These are phyloP conservation scores for Ictalurus furcatus DNA, from an alignment of 2,113 vertebrate species.

Conservation along the genomic window DNA sequence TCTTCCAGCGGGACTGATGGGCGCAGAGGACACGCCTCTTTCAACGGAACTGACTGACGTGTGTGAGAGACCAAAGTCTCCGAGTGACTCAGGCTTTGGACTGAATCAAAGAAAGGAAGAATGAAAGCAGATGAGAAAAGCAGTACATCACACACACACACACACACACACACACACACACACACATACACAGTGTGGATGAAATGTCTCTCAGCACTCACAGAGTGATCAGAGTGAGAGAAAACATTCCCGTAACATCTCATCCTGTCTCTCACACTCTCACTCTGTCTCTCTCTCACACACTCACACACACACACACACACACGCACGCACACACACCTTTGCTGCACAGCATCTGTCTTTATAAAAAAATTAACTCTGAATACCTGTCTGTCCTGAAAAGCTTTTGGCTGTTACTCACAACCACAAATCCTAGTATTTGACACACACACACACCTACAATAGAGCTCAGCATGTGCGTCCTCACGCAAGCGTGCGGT, in stretches of 20 bases:
- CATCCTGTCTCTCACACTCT: background rate
- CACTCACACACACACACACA: constrained; percentile 1
- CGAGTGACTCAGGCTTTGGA: constrained; percentile 24
- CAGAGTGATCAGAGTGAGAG: background rate
- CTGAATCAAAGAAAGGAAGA: background rate
- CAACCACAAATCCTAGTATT: background rate
- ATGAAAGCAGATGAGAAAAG: constrained; percentile 12
- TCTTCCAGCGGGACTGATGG: background rate
- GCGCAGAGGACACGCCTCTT: too few species aligned
- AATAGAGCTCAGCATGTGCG: background rate
- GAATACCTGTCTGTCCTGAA: constrained; percentile 10
- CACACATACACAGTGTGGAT: background rate
- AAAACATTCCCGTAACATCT: constrained; percentile 17
- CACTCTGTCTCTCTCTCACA: constrained; percentile 8
- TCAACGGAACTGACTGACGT: too few species aligned
- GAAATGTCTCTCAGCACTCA: constrained; percentile 16
- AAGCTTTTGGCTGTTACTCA: constrained; percentile 5
- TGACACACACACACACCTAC: constrained; percentile 25
- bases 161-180: background rate
- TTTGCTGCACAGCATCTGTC: background rate
- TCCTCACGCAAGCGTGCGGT: constrained; percentile 29
- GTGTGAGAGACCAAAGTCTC: background rate
- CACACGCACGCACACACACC: background rate
- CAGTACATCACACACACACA: constrained; percentile 1
- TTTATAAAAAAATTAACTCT: background rate